phyloP scores from a whole-genome alignment of 2,888 invertebrate species.

The Pinctada fucata region DNA sequence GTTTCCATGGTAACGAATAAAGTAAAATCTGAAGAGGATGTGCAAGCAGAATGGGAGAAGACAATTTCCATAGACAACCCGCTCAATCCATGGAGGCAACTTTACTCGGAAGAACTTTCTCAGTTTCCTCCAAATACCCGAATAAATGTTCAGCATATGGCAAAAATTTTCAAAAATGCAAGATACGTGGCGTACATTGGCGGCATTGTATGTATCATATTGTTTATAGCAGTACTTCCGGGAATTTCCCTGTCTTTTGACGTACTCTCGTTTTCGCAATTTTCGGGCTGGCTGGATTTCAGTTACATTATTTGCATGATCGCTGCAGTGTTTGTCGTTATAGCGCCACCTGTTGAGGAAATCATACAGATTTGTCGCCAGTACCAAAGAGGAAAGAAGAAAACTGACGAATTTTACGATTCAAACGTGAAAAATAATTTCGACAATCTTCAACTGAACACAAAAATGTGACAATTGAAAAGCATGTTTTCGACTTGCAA shows the following conservation, averaged over 20 bases:
- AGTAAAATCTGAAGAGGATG: conserved; percentile 48
- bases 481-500: no score
- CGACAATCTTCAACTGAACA: no score
- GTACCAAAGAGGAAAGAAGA: neutral
- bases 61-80: conserved; percentile 66
- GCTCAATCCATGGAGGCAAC: conserved; percentile 58
- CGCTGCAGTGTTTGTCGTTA: conserved; percentile 44
- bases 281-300: conserved; percentile 43
- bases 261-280: conserved; percentile 44
- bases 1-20: conserved; percentile 61
- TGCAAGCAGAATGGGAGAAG: conserved; percentile 59
- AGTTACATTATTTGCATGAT: conserved; percentile 46
- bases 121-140: conserved; percentile 35
- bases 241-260: conserved; percentile 46
- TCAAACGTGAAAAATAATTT: no score
- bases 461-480: no score
- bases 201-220: conserved; percentile 37
- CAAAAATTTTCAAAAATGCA: conserved; percentile 45
- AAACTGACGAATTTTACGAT: no score
- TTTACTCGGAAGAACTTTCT: conserved; percentile 59
- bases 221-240: conserved; percentile 50
- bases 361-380: conserved; percentile 40
- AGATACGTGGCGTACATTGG: conserved; percentile 41
- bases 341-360: conserved; percentile 53
- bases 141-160: conserved; percentile 50